Evolutionary conservation across 2,797 vertebrate genomes (phyloP).

Genomic region (Clarias pachynema): DNA sequence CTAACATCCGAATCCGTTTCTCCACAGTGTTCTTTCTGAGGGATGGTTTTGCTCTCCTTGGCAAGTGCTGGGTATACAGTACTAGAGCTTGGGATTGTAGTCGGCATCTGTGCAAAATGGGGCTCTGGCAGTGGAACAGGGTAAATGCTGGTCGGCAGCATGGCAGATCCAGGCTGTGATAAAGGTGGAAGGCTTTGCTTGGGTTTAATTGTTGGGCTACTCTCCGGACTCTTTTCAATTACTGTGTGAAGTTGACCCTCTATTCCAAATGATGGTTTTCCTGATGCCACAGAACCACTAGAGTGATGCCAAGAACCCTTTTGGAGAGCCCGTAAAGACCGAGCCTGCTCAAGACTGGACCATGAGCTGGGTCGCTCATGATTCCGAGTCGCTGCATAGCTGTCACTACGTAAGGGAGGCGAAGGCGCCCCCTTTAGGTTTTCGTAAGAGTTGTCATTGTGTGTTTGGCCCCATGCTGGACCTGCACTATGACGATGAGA

Average conservation of each 20-base stretch:
- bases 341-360: slow-evolving; percentile 81
- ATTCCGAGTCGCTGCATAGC: slow-evolving; percentile 84
- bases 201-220: slow-evolving; percentile 86
- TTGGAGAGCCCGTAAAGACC: slow-evolving; percentile 72
- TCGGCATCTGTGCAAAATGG: slow-evolving; percentile 84
- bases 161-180: slow-evolving; percentile 76
- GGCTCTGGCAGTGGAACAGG: slow-evolving; percentile 85
- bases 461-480: slow-evolving; percentile 71
- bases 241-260: slow-evolving; percentile 92
- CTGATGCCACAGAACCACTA: slow-evolving; percentile 70
- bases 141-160: slow-evolving; percentile 83
- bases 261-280: slow-evolving; percentile 68
- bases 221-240: slow-evolving; percentile 92
- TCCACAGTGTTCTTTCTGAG: slow-evolving; percentile 50
- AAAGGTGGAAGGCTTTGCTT: slow-evolving; percentile 76
- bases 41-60: slow-evolving; percentile 79
- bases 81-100: slow-evolving; percentile 64
- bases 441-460: slow-evolving; percentile 73
- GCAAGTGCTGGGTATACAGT: slow-evolving; percentile 80
- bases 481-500: slow-evolving; percentile 71
- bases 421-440: slow-evolving; percentile 78
- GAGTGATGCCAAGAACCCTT: slow-evolving; percentile 81
- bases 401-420: slow-evolving; percentile 89
- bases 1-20: slow-evolving; percentile 38
- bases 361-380: slow-evolving; percentile 88